A percentile compares a stretch with the other conserved stretches of the same genome.
Evolutionary conservation across 1,140 invertebrate species (phyloP).

Genomic region (Cotesia vestalis): DNA sequence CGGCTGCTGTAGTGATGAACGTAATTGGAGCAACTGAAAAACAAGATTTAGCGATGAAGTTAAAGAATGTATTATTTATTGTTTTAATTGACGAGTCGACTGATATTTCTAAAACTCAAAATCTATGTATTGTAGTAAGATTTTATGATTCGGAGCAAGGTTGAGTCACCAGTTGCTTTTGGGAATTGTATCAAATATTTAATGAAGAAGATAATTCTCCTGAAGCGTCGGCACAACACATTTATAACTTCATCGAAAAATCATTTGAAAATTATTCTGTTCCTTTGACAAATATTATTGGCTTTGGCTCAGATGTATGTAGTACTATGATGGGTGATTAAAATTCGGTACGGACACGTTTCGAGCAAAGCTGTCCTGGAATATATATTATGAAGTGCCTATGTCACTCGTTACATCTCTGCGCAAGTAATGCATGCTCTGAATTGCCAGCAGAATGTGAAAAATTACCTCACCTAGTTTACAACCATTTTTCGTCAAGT

Average conservation of each 20-base stretch:
- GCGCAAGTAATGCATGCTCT: slow-evolving; percentile 52
- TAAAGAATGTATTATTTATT: slow-evolving; percentile 7
- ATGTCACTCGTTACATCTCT: slow-evolving; percentile 58
- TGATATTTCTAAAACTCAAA: slow-evolving; percentile 16
- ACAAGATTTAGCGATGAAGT: background rate
- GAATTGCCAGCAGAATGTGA: slow-evolving; percentile 49
- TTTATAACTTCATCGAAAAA: slow-evolving; percentile 46
- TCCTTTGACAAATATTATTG: slow-evolving; percentile 52
- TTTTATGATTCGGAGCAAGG: slow-evolving; percentile 46
- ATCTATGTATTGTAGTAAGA: slow-evolving; percentile 22
- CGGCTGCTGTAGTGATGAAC: slow-evolving; percentile 39
- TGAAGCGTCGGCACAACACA: slow-evolving; percentile 46
- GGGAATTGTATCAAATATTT: slow-evolving; percentile 50
- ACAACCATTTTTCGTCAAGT: slow-evolving; percentile 51
- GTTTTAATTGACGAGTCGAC: slow-evolving; percentile 28
- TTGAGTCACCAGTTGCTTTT: slow-evolving; percentile 49
- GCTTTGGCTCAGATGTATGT: slow-evolving; percentile 55
- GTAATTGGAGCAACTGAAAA: slow-evolving; percentile 40
- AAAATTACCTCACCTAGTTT: slow-evolving; percentile 50
- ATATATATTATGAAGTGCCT: slow-evolving; percentile 56
- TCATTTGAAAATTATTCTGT: slow-evolving; percentile 46
- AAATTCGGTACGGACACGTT: slow-evolving; percentile 53
- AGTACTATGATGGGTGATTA: slow-evolving; percentile 56
- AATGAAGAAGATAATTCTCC: slow-evolving; percentile 34
- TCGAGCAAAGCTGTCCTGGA: slow-evolving; percentile 46